Base-by-base conservation (phyloP, 2,888 invertebrate genomes). In the Willowsia nigromaculata region DNA sequence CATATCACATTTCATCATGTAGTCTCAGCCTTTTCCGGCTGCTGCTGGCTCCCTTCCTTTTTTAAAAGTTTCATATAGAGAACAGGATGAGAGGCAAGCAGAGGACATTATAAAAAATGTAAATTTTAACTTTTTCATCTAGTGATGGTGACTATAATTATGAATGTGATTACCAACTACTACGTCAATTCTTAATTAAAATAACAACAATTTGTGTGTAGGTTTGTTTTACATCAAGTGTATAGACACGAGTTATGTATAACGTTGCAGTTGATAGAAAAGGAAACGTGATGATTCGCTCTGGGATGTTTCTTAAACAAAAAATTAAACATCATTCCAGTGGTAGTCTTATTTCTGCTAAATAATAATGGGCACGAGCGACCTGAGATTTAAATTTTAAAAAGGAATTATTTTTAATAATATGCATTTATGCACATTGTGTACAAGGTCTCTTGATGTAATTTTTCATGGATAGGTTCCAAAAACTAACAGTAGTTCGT, bases 21-120 rank as follows among this genome's bases (percentile, higher is more conserved):
- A 30, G 27, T 65, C 65, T 65, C 56, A 68, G 13, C 37, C 65
- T 33, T 81, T 81, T 88, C 88, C 82, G 88, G 88, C 13, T 59
- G 13, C 1, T 18, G n/a, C 37, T 25, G 37, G 5, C 22, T n/a
- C 65, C 71, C 56, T 50, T 80, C 33, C 53, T 71, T 11, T 40
- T 76, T 71, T 53, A 43, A 68, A 82, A 37, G n/a, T 37, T 37
- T 11, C 59, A 22, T 6, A 27, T 3, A 59, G 6, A 59, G 22
- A 18, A 59, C 4, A 59, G n/a, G 53, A 13, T 50, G 15, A 50
- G 50, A 50, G 37, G 37, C 11, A 22, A 43, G 43, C 7, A 43
- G 18, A 9, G 9, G n/a, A 50, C n/a, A 15, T 3, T 50, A 50
- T 50, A 11, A 50, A 50, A 50, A 50, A 50, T 50, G 50, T 9